Evolutionary conservation across 2,888 invertebrate species (phyloP).

Genomic region (Hydriomena furcata): DNA sequence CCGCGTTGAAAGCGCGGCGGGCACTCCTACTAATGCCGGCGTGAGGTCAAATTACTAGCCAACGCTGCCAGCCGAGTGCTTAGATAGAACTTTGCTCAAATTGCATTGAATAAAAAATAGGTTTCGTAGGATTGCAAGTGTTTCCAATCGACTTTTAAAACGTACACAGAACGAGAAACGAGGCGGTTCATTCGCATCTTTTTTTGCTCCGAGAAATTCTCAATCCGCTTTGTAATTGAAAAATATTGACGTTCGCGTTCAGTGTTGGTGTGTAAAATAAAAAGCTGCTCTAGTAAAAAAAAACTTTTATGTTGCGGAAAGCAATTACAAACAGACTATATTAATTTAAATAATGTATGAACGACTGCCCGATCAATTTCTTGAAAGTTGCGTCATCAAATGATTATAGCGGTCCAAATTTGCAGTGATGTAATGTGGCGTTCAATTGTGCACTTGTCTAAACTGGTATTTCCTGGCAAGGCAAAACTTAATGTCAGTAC

Average conservation of each 20-base stretch:
- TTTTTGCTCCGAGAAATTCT: slow-evolving; percentile 33
- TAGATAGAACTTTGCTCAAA: slow-evolving; percentile 64
- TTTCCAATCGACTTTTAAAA: slow-evolving; percentile 55
- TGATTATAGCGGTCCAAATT: slow-evolving; percentile 30
- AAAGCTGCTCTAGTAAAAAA: slow-evolving; percentile 20
- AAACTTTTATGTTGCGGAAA: slow-evolving; percentile 27
- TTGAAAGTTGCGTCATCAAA: slow-evolving; percentile 34
- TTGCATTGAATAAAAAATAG: slow-evolving; percentile 65
- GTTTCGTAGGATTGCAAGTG: slow-evolving; percentile 58
- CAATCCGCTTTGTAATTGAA: slow-evolving; percentile 40
- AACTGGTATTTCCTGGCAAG: slow-evolving; percentile 23
- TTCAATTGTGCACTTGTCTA: slow-evolving; percentile 28
- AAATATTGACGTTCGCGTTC: slow-evolving; percentile 28
- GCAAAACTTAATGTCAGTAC: background rate
- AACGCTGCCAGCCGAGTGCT: slow-evolving; percentile 55
- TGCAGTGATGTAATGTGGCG: slow-evolving; percentile 31
- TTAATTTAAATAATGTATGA: slow-evolving; percentile 36
- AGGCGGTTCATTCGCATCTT: slow-evolving; percentile 25
- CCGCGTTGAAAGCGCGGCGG: slow-evolving; percentile 65
- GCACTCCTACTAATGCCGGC: slow-evolving; percentile 69
- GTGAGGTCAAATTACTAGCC: slow-evolving; percentile 73
- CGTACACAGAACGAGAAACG: slow-evolving; percentile 29
- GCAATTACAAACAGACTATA: slow-evolving; percentile 33
- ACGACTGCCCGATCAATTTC: slow-evolving; percentile 29
- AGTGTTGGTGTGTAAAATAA: slow-evolving; percentile 23